Base-by-base conservation (phyloP, 2,797 vertebrate genomes). In the Buceros bicornis region DNA sequence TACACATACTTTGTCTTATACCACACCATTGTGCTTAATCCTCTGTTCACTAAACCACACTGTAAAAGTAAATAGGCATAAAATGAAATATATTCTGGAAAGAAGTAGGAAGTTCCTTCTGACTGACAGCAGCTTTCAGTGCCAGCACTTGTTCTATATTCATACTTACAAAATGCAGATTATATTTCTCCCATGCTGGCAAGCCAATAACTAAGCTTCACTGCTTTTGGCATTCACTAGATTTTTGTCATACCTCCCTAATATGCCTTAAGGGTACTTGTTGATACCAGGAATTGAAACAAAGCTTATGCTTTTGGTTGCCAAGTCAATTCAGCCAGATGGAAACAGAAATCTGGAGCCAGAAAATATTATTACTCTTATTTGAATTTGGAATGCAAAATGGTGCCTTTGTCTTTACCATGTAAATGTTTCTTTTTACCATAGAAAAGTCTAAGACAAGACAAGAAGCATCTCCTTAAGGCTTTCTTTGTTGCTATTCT, bases 231-330 rank as follows among this genome's bases (percentile, higher is more conserved):
- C 95, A 96, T 87, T 53, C 93, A 72, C 82, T 94, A 74, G 65
- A 82, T 94, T 96, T 95, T 97, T 96, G 94, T 97, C 94, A 95
- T 97, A 96, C 94, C 93, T 97, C 95, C 90, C 96, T 97, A 96
- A 97, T 95, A 97, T 97, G 96, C 96, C 96, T 97, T 97, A 92
- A 97, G 95, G 96, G 94, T 95, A 96, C 93, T 96, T 97, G 96
- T 96, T 96, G 96, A 96, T 97, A 97, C 91, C 93, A 97, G 84
- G 93, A 94, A 97, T 93, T 96, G 96, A 97, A 97, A 97, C 95
- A 97, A 97, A 97, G 93, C 96, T 96, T 97, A 96, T 97, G 96
- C 95, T 97, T 97, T 90, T 4, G 94, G 91, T 96, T 97, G 96
- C 96, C 96, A 96, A 97, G 95, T 96, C 90, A 97, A 94, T 97